Percentiles rank a stretch among this genome's conserved stretches.
Conservation (phyloP, 2,113 vertebrate genomes). For the Lepus timidus region DNA sequence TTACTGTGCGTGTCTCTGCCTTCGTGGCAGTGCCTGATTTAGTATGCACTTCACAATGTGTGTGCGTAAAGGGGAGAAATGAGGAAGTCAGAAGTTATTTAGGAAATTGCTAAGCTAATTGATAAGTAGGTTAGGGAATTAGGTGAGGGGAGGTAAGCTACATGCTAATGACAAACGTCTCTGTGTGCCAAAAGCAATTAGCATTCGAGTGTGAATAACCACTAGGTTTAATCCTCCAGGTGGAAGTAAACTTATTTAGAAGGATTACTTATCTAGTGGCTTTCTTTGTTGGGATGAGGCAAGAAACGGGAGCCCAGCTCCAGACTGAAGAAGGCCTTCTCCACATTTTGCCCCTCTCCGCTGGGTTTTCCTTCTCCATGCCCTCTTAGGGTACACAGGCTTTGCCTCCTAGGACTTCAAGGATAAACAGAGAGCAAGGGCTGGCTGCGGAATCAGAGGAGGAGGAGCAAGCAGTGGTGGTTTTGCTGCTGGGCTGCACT, state of each 20-base stretch:
- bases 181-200: neutral
- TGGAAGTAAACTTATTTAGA: slow-evolving; percentile 25
- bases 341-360: neutral
- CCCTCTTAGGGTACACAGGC: neutral
- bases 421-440: neutral
- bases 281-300: slow-evolving; percentile 11
- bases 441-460: neutral
- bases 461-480: rapidly evolving
- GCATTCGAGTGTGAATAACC: neutral
- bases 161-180: neutral
- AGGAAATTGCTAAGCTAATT: slow-evolving; percentile 4
- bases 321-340: neutral
- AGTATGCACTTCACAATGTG: neutral
- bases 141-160: neutral
- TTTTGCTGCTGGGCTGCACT: neutral
- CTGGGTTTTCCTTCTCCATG: neutral
- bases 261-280: neutral
- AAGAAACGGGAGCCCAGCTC: neutral
- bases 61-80: slow-evolving; percentile 17
- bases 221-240: neutral
- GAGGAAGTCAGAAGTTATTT: slow-evolving; percentile 38
- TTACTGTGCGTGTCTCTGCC: neutral
- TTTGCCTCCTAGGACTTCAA: neutral
- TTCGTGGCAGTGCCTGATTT: neutral
- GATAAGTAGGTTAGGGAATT: slow-evolving; percentile 29